Percentiles rank a stretch among this genome's conserved stretches.
Evolutionary conservation across 2,888 invertebrate genomes (phyloP).

Genomic region (Invenusta paracnida): DNA sequence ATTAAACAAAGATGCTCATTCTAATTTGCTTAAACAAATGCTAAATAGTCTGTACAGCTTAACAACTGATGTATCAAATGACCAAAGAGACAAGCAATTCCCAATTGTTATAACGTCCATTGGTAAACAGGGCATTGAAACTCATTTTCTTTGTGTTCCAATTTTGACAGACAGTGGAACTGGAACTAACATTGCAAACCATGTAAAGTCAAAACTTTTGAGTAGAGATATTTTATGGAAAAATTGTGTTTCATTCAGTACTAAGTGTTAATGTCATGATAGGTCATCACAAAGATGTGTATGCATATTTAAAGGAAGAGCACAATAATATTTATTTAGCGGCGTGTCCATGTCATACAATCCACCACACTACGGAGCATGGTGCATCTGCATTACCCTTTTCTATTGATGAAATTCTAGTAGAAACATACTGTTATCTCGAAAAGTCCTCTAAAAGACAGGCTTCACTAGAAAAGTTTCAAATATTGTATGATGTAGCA

Average conservation of each 20-base stretch:
- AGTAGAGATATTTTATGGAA: not conserved
- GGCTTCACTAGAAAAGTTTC: not conserved
- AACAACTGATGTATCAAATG: not conserved
- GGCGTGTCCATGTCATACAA: not conserved
- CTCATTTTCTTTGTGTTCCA: not conserved
- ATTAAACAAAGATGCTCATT: not conserved
- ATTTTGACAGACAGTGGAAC: not conserved
- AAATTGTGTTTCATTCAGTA: not conserved
- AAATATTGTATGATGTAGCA: not conserved
- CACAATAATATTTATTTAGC: not conserved
- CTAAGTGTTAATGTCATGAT: not conserved
- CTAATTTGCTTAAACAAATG: not conserved
- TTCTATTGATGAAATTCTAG: not conserved
- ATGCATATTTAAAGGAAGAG: not conserved
- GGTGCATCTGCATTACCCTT: not conserved
- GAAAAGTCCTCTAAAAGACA: not conserved
- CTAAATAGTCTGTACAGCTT: not conserved
- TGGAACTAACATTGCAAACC: not conserved
- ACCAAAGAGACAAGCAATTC: not conserved
- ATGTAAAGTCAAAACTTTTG: not conserved
- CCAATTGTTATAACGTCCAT: not conserved
- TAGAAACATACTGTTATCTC: not conserved
- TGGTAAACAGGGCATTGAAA: not conserved
- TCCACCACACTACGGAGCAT: not conserved
- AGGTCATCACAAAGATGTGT: not conserved